Conservation (phyloP, 1,140 invertebrate genomes). For the Cotesia vestalis region DNA sequence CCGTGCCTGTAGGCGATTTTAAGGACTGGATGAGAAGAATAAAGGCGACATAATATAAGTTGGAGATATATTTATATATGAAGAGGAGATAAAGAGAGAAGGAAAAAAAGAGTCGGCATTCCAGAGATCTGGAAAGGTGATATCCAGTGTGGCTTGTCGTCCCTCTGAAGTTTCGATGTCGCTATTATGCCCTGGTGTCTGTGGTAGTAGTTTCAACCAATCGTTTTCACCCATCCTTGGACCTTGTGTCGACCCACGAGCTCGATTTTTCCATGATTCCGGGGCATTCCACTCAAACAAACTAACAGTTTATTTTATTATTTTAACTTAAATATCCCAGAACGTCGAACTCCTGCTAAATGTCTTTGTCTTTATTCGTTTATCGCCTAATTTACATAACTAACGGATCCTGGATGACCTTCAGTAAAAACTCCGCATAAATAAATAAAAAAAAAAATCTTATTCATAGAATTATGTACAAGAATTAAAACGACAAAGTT, state of each 20-base stretch:
- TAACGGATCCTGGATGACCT: neutral
- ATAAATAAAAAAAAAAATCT: too few species aligned
- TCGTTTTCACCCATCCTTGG: neutral
- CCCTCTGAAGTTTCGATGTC: slow-evolving; percentile 39
- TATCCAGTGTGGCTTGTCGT: slow-evolving; percentile 40
- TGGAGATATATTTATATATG: neutral
- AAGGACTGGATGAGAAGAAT: slow-evolving; percentile 10
- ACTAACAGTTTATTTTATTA: slow-evolving; percentile 23
- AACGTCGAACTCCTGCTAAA: neutral
- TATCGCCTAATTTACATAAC: neutral
- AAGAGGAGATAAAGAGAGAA: neutral
- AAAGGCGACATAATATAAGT: slow-evolving; percentile 7
- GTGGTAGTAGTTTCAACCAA: slow-evolving; percentile 20
- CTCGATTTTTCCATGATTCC: slow-evolving; percentile 35
- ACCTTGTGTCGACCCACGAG: slow-evolving; percentile 1
- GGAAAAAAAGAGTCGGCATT: slow-evolving; percentile 29
- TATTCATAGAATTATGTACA: neutral
- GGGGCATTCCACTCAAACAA: slow-evolving; percentile 25
- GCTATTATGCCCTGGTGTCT: slow-evolving; percentile 31
- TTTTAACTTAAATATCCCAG: neutral
- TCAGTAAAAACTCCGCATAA: too few species aligned
- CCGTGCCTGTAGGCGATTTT: neutral
- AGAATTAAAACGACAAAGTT: slow-evolving; percentile 2
- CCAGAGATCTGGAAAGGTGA: slow-evolving; percentile 45
- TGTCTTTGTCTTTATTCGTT: slow-evolving; percentile 2